Percentiles rank a stretch among this genome's conserved stretches.
Conservation (phyloP, 2,888 invertebrate genomes). For the Sycophila texana region DNA sequence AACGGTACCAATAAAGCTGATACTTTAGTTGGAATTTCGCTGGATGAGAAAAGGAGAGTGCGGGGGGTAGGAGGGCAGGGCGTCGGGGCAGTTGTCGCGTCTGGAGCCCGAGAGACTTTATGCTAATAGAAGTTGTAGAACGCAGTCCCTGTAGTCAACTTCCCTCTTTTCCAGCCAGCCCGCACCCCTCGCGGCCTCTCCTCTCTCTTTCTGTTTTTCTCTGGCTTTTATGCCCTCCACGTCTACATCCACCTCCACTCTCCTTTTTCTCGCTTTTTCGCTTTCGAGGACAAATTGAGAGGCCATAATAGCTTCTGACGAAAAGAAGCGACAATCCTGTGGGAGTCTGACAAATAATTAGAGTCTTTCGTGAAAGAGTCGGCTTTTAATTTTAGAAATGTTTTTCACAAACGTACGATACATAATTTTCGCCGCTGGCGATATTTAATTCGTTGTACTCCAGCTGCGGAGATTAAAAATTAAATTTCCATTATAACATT, state of each 20-base stretch:
- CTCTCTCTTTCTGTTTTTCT: neutral
- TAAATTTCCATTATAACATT: no score
- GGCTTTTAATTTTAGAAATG: neutral
- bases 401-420: no score
- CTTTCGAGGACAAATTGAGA: slow-evolving; percentile 4
- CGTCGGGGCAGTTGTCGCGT: slow-evolving; percentile 65
- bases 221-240: slow-evolving; percentile 5
- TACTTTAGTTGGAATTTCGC: slow-evolving; percentile 64
- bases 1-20: slow-evolving; percentile 67
- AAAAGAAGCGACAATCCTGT: slow-evolving; percentile 4
- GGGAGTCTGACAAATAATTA: neutral
- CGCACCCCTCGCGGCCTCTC: neutral
- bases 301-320: neutral
- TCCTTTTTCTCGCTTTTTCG: neutral
- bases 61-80: slow-evolving; percentile 50
- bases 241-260: slow-evolving; percentile 11
- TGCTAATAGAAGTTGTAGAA: slow-evolving; percentile 69
- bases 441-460: no score
- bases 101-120: slow-evolving; percentile 67
- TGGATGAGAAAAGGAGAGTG: slow-evolving; percentile 47
- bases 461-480: no score
- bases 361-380: neutral
- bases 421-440: no score
- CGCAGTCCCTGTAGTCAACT: slow-evolving; percentile 55
- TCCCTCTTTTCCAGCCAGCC: neutral